phyloP scores from a whole-genome alignment of 2,113 vertebrate species.

The Albula goreensis region DNA sequence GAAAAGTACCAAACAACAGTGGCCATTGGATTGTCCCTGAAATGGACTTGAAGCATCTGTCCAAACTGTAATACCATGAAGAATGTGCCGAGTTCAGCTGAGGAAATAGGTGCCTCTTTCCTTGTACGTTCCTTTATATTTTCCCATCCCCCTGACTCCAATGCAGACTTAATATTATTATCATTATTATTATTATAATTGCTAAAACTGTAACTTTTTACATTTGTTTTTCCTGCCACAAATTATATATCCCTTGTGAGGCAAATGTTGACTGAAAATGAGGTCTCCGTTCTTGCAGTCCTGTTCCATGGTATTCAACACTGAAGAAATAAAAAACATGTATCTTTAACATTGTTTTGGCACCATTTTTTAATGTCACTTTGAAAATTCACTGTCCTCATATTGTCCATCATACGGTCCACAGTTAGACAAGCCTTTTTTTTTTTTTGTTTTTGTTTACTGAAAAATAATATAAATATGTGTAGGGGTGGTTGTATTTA shows the following conservation, averaged over 20 bases:
- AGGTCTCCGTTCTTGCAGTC: constrained; percentile 86
- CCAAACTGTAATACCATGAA: constrained; percentile 81
- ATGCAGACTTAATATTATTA: constrained; percentile 78
- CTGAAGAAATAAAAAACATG: constrained; percentile 82
- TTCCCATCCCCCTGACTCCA: constrained; percentile 81
- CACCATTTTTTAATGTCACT: constrained; percentile 34
- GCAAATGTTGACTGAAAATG: constrained; percentile 83
- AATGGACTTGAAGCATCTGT: constrained; percentile 72
- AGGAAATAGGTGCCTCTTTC: constrained; percentile 86
- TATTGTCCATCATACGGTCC: too few species aligned
- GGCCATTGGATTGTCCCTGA: constrained; percentile 84
- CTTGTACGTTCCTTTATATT: constrained; percentile 85
- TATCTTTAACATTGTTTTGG: constrained; percentile 79
- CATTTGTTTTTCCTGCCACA: constrained; percentile 70
- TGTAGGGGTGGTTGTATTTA: too few species aligned
- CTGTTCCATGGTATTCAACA: constrained; percentile 91
- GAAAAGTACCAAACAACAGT: constrained; percentile 67
- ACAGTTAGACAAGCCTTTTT: too few species aligned
- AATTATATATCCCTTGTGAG: constrained; percentile 78
- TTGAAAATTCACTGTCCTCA: too few species aligned
- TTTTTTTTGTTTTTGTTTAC: too few species aligned
- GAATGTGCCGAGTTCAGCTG: constrained; percentile 83
- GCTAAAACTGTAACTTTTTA: constrained; percentile 62
- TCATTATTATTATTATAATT: constrained; percentile 62
- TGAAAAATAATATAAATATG: too few species aligned